Evolutionary conservation across 2,888 invertebrate genomes (phyloP).

Genomic region (Amiota mariae): DNA sequence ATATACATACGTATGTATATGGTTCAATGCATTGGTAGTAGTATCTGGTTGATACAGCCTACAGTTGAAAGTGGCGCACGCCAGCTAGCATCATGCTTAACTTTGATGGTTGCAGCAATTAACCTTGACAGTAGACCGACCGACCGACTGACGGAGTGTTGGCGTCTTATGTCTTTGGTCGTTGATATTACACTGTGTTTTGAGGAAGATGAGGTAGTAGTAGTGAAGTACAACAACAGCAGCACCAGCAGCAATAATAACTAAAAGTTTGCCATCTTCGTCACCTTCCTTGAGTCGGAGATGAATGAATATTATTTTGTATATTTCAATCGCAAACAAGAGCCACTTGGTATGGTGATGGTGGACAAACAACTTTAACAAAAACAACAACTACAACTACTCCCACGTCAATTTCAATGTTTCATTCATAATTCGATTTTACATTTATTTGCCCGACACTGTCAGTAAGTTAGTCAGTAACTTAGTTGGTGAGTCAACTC

Average conservation of each 20-base stretch:
- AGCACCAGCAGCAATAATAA: constrained; percentile 6
- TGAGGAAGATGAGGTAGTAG: not conserved
- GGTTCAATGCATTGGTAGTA: no score
- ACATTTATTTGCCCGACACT: constrained; percentile 30
- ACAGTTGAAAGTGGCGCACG: constrained; percentile 48
- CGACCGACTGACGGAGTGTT: constrained; percentile 54
- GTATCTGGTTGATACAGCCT: constrained; percentile 42
- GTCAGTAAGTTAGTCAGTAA: constrained; percentile 7
- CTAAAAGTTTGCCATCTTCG: not conserved
- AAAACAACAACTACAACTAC: not conserved
- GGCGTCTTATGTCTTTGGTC: constrained; percentile 46
- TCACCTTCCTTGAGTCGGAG: no score
- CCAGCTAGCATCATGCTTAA: constrained; percentile 2
- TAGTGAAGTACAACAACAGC: not conserved
- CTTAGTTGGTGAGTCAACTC: constrained; percentile 29
- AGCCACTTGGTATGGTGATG: constrained; percentile 15
- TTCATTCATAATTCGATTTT: constrained; percentile 21
- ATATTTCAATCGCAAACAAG: constrained; percentile 7
- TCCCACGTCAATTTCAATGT: constrained; percentile 10
- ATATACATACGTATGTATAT: no score
- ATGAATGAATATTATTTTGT: not conserved
- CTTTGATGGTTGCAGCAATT: constrained; percentile 46
- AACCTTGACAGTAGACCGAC: constrained; percentile 56
- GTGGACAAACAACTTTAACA: not conserved
- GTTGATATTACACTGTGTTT: constrained; percentile 12